Evolutionary conservation across 2,113 vertebrate genomes (phyloP).

Genomic region (Thermophis baileyi): DNA sequence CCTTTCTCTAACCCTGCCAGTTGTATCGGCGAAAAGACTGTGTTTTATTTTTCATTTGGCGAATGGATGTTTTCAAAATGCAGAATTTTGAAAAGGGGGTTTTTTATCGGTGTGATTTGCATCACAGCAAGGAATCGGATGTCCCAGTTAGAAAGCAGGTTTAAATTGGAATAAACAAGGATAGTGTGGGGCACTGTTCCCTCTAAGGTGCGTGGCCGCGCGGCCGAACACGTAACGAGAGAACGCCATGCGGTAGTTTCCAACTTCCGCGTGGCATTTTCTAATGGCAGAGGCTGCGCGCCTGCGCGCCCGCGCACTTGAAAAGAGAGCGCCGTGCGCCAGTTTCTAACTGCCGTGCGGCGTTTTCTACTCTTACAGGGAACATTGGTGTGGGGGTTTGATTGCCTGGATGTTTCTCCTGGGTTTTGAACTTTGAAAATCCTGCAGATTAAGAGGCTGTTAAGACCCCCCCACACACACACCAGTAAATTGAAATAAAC

Average conservation of each 20-base stretch:
- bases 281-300: too few relatives aligned
- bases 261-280: too few relatives aligned
- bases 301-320: too few relatives aligned
- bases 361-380: too few relatives aligned
- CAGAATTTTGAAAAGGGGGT: not conserved
- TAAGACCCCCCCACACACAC: not conserved
- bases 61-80: not conserved
- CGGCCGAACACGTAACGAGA: too few relatives aligned
- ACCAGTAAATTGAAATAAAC: not conserved
- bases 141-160: not conserved
- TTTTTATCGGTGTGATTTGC: not conserved
- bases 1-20: not conserved
- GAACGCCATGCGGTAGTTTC: too few relatives aligned
- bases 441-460: not conserved
- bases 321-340: too few relatives aligned
- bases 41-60: not conserved
- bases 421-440: not conserved
- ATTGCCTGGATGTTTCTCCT: not conserved
- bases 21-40: not conserved
- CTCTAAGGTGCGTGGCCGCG: too few relatives aligned
- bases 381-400: too few relatives aligned
- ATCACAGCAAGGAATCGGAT: not conserved
- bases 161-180: not conserved
- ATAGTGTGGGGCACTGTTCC: fast-evolving
- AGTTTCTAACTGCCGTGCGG: too few relatives aligned